Base-by-base conservation (phyloP, 2,113 vertebrate genomes). In the Vombatus ursinus region DNA sequence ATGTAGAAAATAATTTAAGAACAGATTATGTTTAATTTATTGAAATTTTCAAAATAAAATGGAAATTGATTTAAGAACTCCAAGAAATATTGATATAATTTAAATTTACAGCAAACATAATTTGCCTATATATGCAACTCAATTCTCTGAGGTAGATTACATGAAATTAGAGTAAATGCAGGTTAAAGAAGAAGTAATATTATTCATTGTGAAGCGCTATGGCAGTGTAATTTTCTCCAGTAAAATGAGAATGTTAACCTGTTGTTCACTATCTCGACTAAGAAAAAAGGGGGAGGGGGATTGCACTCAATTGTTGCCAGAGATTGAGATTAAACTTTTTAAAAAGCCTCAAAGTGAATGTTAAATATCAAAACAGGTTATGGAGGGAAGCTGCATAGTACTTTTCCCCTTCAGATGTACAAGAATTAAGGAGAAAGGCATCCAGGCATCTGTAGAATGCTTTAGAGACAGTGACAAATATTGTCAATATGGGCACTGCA, bases 21-120 rank as follows among this genome's bases (percentile, higher is more conserved):
- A 25, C 91, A 47, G 19, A 93, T 77, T 91, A 77, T 90, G 4
- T 52, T 95, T 94, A 91, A 92, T 95, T 93, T 92, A 84, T 95
- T 94, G 90, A 95, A 57, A 92, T 96, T 89, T 93, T 68, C n/a
- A 93, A 95, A 94, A 91, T 89, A 50, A 95, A 93, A 91, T 96
- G 44, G 89, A 92, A 95, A 93, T 92, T 95, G 89, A 96, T 94
- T 92, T 95, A 95, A 90, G 25, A 19, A 48, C 90, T 91, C 94
- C 47, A 94, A 95, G 54, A 26, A 89, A 91, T 14, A 95, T 54
- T 52, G 95, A 92, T 95, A 68, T 77, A 94, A 68, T 50, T 53
- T 92, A 94, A 90, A 95, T 16, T 22, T 89, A 92, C 14, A 90
- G 22, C 37, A 89, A 31, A 49, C 44, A 24, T 92, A 94, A 92